Conservation (phyloP, 1,140 invertebrate genomes). For the Maniola jurtina region DNA sequence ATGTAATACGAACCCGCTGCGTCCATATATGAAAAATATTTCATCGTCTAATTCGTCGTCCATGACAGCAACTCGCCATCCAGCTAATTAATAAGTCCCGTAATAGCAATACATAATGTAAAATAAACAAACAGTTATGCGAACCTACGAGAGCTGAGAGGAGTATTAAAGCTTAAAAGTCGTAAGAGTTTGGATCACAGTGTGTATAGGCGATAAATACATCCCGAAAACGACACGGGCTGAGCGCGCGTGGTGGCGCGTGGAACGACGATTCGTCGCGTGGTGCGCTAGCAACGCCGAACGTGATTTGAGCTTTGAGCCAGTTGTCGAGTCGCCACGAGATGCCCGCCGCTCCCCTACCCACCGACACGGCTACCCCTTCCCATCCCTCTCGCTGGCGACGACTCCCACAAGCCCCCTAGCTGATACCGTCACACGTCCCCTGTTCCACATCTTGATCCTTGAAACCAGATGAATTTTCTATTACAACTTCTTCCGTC, state of each 20-base stretch:
- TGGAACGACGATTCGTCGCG: constrained; percentile 36
- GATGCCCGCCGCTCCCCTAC: constrained; percentile 46
- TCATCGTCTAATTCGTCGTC: constrained; percentile 59
- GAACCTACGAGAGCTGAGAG: constrained; percentile 12
- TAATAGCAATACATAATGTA: constrained; percentile 1
- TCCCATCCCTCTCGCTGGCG: constrained; percentile 19
- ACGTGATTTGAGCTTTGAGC: constrained; percentile 59
- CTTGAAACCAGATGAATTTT: constrained; percentile 28
- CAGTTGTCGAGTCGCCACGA: constrained; percentile 38
- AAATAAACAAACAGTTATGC: constrained; percentile 4
- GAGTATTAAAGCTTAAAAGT: background rate
- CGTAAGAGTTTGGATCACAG: background rate
- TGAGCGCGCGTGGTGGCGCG: constrained; percentile 18
- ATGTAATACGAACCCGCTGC: constrained; percentile 57
- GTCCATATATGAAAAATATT: constrained; percentile 57
- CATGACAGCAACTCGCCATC: constrained; percentile 54
- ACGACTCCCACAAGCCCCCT: constrained; percentile 15
- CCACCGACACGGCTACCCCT: constrained; percentile 26
- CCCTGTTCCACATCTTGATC: constrained; percentile 13
- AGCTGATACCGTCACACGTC: constrained; percentile 29
- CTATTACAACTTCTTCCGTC: constrained; percentile 9
- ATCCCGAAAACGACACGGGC: constrained; percentile 16
- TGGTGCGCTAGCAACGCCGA: constrained; percentile 56
- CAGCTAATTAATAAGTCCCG: constrained; percentile 31
- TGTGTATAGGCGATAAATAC: background rate